Base-by-base conservation (phyloP, 23 tunicate species). In the Trididemnum clinides region DNA sequence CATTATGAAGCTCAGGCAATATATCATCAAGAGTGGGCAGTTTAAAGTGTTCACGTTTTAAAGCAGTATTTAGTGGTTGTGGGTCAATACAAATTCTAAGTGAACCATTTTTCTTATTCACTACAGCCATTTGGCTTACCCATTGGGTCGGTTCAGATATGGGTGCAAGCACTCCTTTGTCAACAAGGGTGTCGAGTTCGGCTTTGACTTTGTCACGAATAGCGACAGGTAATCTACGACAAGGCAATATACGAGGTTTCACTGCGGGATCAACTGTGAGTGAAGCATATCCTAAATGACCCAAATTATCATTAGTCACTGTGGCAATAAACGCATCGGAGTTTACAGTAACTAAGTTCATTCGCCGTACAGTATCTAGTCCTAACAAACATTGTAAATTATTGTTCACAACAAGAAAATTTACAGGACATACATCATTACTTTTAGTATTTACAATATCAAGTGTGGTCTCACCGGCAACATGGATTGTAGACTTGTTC, bases 81-180 rank as follows among this genome's bases (percentile, higher is more conserved):
- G 74, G 85, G 54, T 81, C 85, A 6, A 81, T 62, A 54, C 85
- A 81, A 26, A 81, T 62, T 4, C 74, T 25, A 15, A 81, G 30
- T 1, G 26, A 27, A 54, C 85, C 85, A 18, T 81, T 81, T 30
- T 34, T 34, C 33, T 81, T 81, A 1, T 81, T 21, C 33, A 78
- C 69, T 28, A 78, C 69, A 4, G 83, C 83, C 69, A 78, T 78
- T 78, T 78, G 83, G 39, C 83, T 78, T 20, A 78, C 83, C 83
- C 83, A 50, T 2, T 78, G 69, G 21, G 83, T 33, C 34, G 83
- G 83, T 51, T 78, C 83, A 51, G 6, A 30, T 1, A 78, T 26
- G 25, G 83, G 83, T 25, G 69, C 10, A 21, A 78, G 29, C 2
- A 78, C 28, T 20, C 35, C 83, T 51, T 36, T 51, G 3, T 25